A percentile compares a stretch with the other conserved stretches of the same genome.
These are phyloP conservation scores for Lutjanus erythropterus DNA, from an alignment of 2,113 vertebrate genomes.

Conservation along the genomic window DNA sequence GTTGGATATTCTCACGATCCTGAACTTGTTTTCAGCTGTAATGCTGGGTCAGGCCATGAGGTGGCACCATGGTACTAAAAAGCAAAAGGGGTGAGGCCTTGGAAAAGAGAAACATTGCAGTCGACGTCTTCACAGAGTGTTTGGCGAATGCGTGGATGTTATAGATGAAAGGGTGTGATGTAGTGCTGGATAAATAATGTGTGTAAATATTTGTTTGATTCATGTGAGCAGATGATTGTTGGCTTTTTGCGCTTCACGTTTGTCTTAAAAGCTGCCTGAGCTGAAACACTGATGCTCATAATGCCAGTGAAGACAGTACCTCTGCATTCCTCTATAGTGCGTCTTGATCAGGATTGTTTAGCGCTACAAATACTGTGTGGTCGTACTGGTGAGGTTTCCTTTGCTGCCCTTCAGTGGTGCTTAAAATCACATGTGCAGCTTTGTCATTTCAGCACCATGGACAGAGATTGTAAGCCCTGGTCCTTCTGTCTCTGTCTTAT, in stretches of 20 bases:
- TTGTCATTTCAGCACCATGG: slow-evolving; percentile 38
- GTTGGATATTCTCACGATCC: not conserved
- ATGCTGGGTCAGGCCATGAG: slow-evolving; percentile 27
- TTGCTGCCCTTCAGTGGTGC: not conserved
- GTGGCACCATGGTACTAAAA: slow-evolving; percentile 47
- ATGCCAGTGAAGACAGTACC: not conserved
- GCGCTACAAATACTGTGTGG: not conserved
- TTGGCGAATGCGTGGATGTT: not conserved
- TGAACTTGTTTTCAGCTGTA: not conserved
- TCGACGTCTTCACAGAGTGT: slow-evolving; percentile 7
- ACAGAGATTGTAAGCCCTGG: slow-evolving; percentile 9
- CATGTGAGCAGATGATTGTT: not conserved
- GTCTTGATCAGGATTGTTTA: not conserved
- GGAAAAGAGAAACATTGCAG: slow-evolving; percentile 30
- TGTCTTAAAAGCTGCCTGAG: not conserved
- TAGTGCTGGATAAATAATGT: not conserved
- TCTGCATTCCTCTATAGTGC: not conserved
- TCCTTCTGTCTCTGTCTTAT: not conserved
- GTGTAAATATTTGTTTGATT: not conserved
- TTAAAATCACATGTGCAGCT: not conserved
- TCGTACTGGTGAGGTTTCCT: not conserved
- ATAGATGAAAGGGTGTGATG: not conserved
- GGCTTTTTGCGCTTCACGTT: not conserved
- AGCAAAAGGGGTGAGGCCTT: slow-evolving; percentile 62
- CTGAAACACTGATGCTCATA: fast-evolving